These are phyloP conservation scores for Diplolepis rosae DNA, from an alignment of 2,888 invertebrate genomes.

Conservation along the genomic window DNA sequence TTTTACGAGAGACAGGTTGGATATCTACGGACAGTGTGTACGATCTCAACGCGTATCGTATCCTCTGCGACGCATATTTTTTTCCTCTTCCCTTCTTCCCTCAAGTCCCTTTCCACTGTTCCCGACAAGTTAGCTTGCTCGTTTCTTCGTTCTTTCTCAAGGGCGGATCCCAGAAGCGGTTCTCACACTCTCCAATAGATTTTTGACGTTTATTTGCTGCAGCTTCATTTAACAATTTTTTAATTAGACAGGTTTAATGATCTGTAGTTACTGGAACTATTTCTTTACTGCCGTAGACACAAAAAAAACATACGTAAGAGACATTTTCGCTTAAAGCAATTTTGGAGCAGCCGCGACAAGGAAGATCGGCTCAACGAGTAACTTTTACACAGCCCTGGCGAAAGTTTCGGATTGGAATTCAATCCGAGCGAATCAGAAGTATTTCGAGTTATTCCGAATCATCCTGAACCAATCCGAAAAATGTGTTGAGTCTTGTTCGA, in stretches of 20 bases:
- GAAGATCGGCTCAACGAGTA: too few relatives aligned
- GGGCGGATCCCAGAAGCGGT: conserved; percentile 30
- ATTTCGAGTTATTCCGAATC: too few relatives aligned
- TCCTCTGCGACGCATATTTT: conserved; percentile 49
- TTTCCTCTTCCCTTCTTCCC: not conserved
- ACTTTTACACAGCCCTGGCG: too few relatives aligned
- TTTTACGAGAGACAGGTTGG: conserved; percentile 35
- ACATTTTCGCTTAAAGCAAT: too few relatives aligned
- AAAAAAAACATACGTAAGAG: too few relatives aligned
- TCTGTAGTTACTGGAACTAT: not conserved
- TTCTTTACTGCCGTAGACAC: not conserved
- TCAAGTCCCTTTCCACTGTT: conserved; percentile 10
- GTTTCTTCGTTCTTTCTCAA: conserved; percentile 11
- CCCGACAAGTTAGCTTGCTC: conserved; percentile 21
- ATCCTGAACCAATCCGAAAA: too few relatives aligned
- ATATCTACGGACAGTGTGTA: conserved; percentile 53
- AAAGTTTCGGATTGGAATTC: too few relatives aligned
- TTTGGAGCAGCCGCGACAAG: too few relatives aligned
- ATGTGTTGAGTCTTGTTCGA: too few relatives aligned
- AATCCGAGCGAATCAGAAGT: too few relatives aligned
- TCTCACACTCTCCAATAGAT: conserved; percentile 15
- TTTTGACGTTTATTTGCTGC: conserved; percentile 1
- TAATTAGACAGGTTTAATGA: not conserved
- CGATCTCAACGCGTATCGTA: conserved; percentile 57
- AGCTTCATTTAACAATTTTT: not conserved